Conservation (phyloP, 1,140 invertebrate genomes). For the Drosophila pruinosa region DNA sequence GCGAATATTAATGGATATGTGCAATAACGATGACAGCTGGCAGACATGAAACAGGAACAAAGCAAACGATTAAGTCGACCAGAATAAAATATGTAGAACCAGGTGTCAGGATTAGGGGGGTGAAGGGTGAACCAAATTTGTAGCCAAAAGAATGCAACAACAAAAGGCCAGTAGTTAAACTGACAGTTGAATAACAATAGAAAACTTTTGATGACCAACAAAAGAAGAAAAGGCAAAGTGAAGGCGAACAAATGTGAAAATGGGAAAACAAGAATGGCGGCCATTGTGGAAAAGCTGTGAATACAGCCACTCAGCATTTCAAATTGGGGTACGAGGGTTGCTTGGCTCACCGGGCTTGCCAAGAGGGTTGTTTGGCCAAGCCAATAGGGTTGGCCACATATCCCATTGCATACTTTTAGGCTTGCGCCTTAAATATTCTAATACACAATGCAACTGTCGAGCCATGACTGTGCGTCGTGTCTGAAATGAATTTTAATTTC, state of each 20-base stretch:
- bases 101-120: conserved; percentile 21
- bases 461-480: neutral
- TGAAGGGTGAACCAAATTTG: conserved; percentile 60
- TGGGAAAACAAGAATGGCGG: conserved; percentile 6
- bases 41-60: conserved; percentile 68
- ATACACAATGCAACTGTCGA: conserved; percentile 36
- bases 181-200: conserved; percentile 73
- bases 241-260: conserved; percentile 35
- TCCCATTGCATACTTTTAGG: conserved; percentile 73
- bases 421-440: conserved; percentile 78
- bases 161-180: conserved; percentile 66
- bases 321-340: conserved; percentile 10
- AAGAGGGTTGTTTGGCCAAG: conserved; percentile 29
- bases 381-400: conserved; percentile 53
- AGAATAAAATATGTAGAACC: conserved; percentile 70
- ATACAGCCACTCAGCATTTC: conserved; percentile 36
- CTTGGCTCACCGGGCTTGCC: neutral
- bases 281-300: neutral
- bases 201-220: conserved; percentile 65
- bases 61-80: conserved; percentile 75
- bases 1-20: conserved; percentile 72
- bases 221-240: conserved; percentile 63
- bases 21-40: conserved; percentile 77
- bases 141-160: conserved; percentile 73
- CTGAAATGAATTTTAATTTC: conserved; percentile 82